Evolutionary conservation across 2,113 vertebrate genomes (phyloP).

Genomic region (Mirza zaza): DNA sequence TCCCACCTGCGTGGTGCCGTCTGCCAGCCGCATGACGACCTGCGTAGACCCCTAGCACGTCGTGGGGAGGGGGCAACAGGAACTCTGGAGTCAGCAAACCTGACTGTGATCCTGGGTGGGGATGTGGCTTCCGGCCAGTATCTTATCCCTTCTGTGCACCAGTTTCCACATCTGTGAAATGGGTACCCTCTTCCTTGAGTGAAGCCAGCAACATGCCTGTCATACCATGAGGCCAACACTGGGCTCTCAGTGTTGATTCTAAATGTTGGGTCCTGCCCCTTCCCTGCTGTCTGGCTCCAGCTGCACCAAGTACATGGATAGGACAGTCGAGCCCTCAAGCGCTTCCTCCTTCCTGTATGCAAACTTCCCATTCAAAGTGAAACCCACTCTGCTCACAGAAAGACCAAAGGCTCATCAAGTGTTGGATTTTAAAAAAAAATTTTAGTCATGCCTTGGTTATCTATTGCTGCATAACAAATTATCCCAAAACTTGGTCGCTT

Average conservation of each 20-base stretch:
- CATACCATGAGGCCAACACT: too few species aligned
- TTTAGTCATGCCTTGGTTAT: fast-evolving
- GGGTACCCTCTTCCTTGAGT: neutral
- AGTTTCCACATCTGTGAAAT: neutral
- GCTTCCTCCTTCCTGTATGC: neutral
- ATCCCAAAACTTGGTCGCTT: neutral
- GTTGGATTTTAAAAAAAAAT: neutral
- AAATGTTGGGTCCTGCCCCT: neutral
- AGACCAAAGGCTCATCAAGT: too few species aligned
- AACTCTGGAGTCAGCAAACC: neutral
- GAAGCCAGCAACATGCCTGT: neutral
- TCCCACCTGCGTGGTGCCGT: fast-evolving
- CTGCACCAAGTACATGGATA: too few species aligned
- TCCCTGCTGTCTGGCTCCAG: neutral
- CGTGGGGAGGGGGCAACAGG: too few species aligned
- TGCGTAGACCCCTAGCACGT: neutral
- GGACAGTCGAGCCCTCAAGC: neutral
- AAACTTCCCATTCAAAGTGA: fast-evolving
- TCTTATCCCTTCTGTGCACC: neutral
- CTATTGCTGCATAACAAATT: neutral
- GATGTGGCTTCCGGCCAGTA: neutral
- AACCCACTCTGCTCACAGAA: neutral
- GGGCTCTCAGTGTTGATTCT: neutral
- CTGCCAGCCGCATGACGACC: neutral
- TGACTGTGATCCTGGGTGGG: neutral